phyloP scores from a whole-genome alignment of 2,113 vertebrate species.

The Pedionomus torquatus region DNA sequence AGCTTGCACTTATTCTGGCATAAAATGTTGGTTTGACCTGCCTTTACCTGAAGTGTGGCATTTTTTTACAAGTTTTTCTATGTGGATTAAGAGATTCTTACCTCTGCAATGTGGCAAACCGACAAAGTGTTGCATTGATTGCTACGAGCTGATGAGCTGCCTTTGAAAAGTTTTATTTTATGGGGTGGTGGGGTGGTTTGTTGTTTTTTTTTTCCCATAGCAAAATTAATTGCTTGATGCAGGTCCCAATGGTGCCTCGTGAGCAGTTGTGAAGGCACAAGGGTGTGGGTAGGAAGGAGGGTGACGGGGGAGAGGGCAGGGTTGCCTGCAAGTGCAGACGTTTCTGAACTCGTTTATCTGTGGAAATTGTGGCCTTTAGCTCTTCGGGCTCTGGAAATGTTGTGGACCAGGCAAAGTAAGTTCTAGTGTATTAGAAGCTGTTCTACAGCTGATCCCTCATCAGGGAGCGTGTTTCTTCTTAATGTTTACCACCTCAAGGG shows the following conservation, averaged over 20 bases:
- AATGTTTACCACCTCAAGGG: background rate
- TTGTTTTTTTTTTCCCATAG: background rate
- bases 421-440: background rate
- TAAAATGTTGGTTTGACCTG: background rate
- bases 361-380: background rate
- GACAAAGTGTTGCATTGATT: background rate
- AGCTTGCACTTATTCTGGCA: background rate
- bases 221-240: background rate
- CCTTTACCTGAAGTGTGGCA: background rate
- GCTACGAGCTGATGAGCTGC: background rate
- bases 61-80: background rate
- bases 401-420: background rate
- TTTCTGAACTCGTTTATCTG: background rate
- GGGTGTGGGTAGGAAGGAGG: background rate
- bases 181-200: background rate
- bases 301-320: background rate
- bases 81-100: background rate
- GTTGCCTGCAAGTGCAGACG: background rate
- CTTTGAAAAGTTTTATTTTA: background rate
- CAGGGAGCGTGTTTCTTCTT: background rate
- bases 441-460: background rate
- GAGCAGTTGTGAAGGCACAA: background rate
- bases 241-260: background rate
- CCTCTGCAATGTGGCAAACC: background rate
- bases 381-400: background rate